Percentiles rank a stretch among this genome's conserved stretches.
Evolutionary conservation across 2,797 vertebrate genomes (phyloP).

Genomic region (Fratercula arctica): DNA sequence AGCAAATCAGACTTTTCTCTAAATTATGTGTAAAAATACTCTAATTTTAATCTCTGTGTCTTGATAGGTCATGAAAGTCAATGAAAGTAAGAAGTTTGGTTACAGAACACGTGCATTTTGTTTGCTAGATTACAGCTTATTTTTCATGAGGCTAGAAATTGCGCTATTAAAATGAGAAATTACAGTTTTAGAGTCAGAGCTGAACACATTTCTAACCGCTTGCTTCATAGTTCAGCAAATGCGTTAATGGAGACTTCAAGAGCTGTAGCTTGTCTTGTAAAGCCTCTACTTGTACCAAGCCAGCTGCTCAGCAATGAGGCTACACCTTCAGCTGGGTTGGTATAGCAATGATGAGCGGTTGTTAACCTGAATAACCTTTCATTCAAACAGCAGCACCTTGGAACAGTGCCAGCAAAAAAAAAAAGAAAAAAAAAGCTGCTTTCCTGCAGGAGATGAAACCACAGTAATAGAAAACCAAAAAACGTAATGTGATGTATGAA

Average conservation of each 20-base stretch:
- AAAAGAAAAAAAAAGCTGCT: background rate
- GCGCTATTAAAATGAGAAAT: background rate
- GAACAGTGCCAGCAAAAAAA: background rate
- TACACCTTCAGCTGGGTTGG: background rate
- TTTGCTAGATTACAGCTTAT: background rate
- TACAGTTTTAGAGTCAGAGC: background rate
- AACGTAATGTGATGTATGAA: rapidly evolving
- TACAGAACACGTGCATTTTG: background rate
- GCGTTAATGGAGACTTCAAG: background rate
- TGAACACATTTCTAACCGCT: background rate
- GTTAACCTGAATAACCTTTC: background rate
- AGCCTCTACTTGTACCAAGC: background rate
- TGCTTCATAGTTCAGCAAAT: background rate
- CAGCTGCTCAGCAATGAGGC: background rate
- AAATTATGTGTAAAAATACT: background rate
- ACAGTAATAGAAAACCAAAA: background rate
- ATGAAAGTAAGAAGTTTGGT: background rate
- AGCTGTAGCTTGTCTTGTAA: background rate
- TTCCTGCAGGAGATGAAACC: background rate
- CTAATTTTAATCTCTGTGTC: background rate
- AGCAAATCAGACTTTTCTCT: background rate
- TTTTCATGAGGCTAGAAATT: background rate
- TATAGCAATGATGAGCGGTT: background rate
- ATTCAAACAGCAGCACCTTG: background rate
- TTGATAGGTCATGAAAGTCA: background rate